Percentiles rank a stretch among this genome's conserved stretches.
phyloP scores from a whole-genome alignment of 2,113 vertebrate genomes.

The Myanophis thanlyinensis region DNA sequence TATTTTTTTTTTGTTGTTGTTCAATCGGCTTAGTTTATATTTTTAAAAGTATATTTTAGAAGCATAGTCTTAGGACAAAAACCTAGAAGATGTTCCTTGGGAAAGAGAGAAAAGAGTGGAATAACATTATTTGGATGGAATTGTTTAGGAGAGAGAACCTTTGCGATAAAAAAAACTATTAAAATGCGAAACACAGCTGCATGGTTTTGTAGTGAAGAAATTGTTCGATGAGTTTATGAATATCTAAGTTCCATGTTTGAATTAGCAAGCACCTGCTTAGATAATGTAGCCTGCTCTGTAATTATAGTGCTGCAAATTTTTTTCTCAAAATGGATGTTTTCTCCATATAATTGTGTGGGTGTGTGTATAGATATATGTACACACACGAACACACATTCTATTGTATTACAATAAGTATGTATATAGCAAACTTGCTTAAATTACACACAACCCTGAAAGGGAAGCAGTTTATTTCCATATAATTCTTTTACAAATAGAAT shows the following conservation, averaged over 20 bases:
- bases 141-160: constrained; percentile 32
- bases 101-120: not conserved
- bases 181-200: constrained; percentile 27
- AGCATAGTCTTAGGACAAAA: not conserved
- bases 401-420: constrained; percentile 27
- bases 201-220: constrained; percentile 33
- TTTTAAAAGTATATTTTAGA: not conserved
- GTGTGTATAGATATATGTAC: not conserved
- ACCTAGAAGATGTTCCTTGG: not conserved
- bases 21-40: not conserved
- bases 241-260: constrained; percentile 48
- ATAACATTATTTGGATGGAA: not conserved
- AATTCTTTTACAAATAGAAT: constrained; percentile 56
- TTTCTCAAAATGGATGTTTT: constrained; percentile 55
- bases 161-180: constrained; percentile 54
- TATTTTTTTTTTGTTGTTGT: not conserved
- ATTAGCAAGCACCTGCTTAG: constrained; percentile 50
- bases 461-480: constrained; percentile 50
- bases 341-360: constrained; percentile 2
- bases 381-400: not conserved
- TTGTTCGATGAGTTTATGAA: constrained; percentile 37
- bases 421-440: constrained; percentile 47
- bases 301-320: constrained; percentile 44
- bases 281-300: constrained; percentile 48
- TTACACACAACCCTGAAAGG: constrained; percentile 59